A percentile compares a stretch with the other conserved stretches of the same genome.
Evolutionary conservation across 2,113 vertebrate species (phyloP).

Genomic region (Nerophis ophidion): DNA sequence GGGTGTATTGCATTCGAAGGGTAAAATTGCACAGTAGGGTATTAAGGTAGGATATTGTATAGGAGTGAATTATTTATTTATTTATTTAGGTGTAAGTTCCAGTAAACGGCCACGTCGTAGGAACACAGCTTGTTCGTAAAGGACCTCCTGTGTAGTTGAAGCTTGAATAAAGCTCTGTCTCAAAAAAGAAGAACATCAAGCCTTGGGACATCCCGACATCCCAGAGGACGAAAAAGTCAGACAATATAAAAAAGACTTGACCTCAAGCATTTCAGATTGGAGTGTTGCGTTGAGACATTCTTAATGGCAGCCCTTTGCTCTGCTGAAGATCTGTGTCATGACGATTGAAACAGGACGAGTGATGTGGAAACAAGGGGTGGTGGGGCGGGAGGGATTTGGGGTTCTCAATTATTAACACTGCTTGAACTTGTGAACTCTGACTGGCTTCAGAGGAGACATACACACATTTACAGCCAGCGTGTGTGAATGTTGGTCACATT

Average conservation of each 20-base stretch:
- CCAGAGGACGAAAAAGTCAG: conserved; percentile 8
- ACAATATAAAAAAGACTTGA: conserved; percentile 19
- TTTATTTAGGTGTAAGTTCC: no score
- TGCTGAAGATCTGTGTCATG: conserved; percentile 20
- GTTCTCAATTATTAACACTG: conserved; percentile 64
- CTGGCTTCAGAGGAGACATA: conserved; percentile 50
- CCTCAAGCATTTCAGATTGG: background rate
- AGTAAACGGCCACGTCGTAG: no score
- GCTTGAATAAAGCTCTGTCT: conserved; percentile 25
- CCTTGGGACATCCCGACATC: conserved; percentile 21
- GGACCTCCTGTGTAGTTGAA: no score
- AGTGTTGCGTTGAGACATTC: conserved; percentile 10
- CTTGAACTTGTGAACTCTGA: conserved; percentile 68
- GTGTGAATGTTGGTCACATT: conserved; percentile 25
- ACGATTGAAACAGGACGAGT: conserved; percentile 15
- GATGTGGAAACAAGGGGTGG: conserved; percentile 12
- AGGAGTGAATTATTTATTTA: no score
- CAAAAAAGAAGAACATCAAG: conserved; percentile 29
- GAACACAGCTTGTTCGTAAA: no score
- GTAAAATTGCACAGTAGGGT: no score
- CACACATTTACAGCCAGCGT: conserved; percentile 13
- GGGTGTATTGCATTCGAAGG: no score
- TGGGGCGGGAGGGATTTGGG: no score
- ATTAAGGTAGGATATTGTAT: no score
- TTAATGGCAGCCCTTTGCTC: conserved; percentile 1